Evolutionary conservation across 2,888 invertebrate species (phyloP).

Genomic region (Tenthredo scrophulariae): DNA sequence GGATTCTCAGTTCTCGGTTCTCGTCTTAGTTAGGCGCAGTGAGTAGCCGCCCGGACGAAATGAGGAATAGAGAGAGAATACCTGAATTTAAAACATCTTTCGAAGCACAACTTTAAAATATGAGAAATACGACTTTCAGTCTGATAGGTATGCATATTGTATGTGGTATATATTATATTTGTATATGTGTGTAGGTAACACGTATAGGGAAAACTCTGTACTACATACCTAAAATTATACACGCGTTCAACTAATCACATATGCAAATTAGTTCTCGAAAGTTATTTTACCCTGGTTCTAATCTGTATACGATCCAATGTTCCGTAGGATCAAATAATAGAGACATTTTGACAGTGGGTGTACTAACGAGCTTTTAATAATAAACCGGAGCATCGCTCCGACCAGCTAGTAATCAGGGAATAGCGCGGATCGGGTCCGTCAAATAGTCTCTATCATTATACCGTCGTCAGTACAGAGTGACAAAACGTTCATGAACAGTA

Average conservation of each 20-base stretch:
- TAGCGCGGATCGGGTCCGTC: constrained; percentile 27
- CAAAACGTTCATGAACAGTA: background rate
- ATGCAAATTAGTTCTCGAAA: background rate
- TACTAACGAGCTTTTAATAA: constrained; percentile 49
- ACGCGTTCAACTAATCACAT: background rate
- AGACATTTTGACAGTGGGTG: constrained; percentile 42
- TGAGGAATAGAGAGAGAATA: background rate
- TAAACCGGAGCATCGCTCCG: background rate
- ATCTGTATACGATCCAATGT: background rate
- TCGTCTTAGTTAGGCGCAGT: background rate
- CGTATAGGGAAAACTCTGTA: background rate
- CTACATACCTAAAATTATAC: background rate
- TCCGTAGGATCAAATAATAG: constrained; percentile 4
- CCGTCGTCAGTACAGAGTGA: background rate
- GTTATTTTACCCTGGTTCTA: background rate
- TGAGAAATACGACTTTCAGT: background rate
- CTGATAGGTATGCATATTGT: background rate
- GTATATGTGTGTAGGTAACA: background rate
- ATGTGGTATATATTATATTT: too few species aligned
- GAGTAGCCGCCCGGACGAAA: background rate
- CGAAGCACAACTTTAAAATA: background rate
- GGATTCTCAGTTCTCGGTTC: background rate
- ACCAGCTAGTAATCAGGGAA: constrained; percentile 13
- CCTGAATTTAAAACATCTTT: background rate
- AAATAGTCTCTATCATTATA: constrained; percentile 19